Evolutionary conservation across 2,797 vertebrate genomes (phyloP).

Genomic region (Tiaroga cobitis): DNA sequence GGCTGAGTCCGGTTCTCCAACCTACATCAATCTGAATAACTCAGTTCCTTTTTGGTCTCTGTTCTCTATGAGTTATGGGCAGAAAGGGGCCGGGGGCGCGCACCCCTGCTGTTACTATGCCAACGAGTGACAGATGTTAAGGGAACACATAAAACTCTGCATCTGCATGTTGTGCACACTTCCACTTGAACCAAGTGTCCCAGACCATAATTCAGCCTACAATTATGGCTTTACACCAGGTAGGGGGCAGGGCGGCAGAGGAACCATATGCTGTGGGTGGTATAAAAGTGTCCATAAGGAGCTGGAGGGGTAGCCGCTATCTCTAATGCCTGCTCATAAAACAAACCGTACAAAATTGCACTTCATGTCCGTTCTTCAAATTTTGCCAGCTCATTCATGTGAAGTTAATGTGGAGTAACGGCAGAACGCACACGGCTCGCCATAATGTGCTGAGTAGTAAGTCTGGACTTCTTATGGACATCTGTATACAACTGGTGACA

Average conservation of each 20-base stretch:
- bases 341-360: slow-evolving; percentile 5
- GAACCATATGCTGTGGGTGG: not conserved
- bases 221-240: slow-evolving; percentile 25
- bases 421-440: not conserved
- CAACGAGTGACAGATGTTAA: slow-evolving; percentile 57
- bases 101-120: slow-evolving; percentile 47
- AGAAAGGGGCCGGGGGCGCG: slow-evolving; percentile 40
- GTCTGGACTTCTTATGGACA: not conserved
- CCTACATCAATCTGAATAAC: slow-evolving; percentile 62
- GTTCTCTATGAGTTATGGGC: slow-evolving; percentile 58
- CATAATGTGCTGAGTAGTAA: not conserved
- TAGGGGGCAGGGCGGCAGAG: not conserved
- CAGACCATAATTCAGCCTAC: slow-evolving; percentile 20
- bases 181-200: slow-evolving; percentile 34
- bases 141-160: slow-evolving; percentile 52
- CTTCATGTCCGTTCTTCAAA: slow-evolving; percentile 5
- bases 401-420: slow-evolving; percentile 31
- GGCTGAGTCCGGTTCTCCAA: slow-evolving; percentile 30
- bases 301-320: not conserved
- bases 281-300: slow-evolving; percentile 17
- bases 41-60: slow-evolving; percentile 39
- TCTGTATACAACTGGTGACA: not conserved
- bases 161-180: slow-evolving; percentile 50
- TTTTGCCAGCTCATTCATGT: slow-evolving; percentile 18
- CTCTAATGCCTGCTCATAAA: slow-evolving; percentile 35